Evolutionary conservation across 2,888 invertebrate genomes (phyloP).

Genomic region (Heliconius erato): DNA sequence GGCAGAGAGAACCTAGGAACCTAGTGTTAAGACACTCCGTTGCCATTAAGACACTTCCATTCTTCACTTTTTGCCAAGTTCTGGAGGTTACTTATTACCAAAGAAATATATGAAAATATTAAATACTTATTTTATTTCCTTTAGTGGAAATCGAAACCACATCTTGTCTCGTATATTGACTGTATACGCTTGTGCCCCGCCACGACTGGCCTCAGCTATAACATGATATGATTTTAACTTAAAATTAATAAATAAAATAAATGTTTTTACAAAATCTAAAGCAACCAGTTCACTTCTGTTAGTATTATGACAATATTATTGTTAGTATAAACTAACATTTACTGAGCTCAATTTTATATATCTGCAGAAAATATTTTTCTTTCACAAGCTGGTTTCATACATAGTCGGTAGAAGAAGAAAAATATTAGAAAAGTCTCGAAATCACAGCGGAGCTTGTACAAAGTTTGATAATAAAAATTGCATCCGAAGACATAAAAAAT

Average conservation of each 20-base stretch:
- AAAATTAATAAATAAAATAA: neutral
- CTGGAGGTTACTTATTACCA: no score
- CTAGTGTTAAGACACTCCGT: no score
- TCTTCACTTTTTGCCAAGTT: no score
- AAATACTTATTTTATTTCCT: no score
- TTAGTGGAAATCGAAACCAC: no score
- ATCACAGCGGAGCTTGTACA: constrained; percentile 1
- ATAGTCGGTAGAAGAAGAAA: constrained; percentile 6
- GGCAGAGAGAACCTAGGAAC: no score
- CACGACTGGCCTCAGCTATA: neutral
- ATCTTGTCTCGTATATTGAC: no score
- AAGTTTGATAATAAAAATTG: constrained; percentile 21
- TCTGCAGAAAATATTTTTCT: constrained; percentile 3
- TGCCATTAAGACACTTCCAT: no score
- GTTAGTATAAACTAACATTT: constrained; percentile 10
- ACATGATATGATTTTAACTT: neutral
- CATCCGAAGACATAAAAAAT: constrained; percentile 18
- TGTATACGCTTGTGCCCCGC: neutral
- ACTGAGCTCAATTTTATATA: neutral
- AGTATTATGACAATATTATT: neutral
- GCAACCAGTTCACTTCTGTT: neutral
- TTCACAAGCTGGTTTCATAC: constrained; percentile 10
- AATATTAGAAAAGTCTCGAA: constrained; percentile 25
- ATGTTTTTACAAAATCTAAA: neutral
- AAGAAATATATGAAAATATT: no score